phyloP scores from a whole-genome alignment of 37 sponge, comb jelly and placozoan species.

The Chondrosia reniformis region DNA sequence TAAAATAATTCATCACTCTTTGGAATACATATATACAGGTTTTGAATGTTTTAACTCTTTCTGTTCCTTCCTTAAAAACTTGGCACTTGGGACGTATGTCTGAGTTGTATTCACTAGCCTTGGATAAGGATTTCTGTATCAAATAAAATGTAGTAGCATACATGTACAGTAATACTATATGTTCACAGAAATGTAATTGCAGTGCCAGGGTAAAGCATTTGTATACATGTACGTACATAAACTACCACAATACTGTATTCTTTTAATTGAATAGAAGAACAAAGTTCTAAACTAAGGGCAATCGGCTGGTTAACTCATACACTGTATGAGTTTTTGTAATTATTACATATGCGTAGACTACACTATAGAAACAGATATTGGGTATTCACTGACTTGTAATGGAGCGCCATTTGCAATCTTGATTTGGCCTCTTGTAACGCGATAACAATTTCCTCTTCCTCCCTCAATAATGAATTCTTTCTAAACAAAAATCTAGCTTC shows the following conservation, averaged over 20 bases:
- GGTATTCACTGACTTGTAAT: constrained; percentile 6
- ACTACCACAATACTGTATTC: too few relatives aligned
- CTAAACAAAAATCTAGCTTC: not conserved
- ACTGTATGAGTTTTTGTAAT: not conserved
- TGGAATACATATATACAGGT: too few relatives aligned
- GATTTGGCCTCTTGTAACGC: not conserved
- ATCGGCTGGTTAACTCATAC: too few relatives aligned
- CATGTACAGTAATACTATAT: not conserved
- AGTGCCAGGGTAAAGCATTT: not conserved
- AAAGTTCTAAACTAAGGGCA: not conserved
- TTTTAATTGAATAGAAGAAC: not conserved
- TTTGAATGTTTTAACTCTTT: too few relatives aligned
- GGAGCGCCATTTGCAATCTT: not conserved
- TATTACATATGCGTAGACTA: not conserved
- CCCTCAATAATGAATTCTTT: not conserved
- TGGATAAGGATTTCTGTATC: too few relatives aligned
- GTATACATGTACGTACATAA: too few relatives aligned
- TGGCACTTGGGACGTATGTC: too few relatives aligned
- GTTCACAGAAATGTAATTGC: not conserved
- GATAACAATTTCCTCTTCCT: not conserved
- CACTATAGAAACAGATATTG: not conserved
- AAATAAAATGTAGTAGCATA: too few relatives aligned
- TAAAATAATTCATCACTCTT: too few relatives aligned
- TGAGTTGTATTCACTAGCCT: too few relatives aligned
- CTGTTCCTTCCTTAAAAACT: too few relatives aligned